phyloP scores from a whole-genome alignment of 2,888 invertebrate species.

The Parasteatoda lunata region DNA sequence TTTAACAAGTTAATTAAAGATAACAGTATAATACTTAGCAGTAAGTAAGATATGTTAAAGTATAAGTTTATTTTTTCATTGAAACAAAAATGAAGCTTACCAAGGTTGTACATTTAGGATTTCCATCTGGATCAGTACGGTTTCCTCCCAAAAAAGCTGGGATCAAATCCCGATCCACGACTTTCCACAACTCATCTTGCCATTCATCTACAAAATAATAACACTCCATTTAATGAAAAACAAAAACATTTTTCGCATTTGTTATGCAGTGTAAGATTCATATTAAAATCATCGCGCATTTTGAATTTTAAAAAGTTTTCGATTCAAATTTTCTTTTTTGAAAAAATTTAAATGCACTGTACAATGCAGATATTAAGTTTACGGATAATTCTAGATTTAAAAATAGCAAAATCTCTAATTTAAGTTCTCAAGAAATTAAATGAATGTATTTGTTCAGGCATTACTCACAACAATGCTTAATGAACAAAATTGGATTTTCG shows the following conservation, averaged over 20 bases:
- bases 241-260: neutral
- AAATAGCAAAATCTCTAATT: no score
- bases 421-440: no score
- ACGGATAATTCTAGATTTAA: no score
- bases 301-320: neutral
- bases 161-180: conserved; percentile 32
- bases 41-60: no score
- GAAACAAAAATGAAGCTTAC: neutral
- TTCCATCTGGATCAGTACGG: conserved; percentile 46
- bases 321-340: neutral
- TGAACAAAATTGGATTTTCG: no score
- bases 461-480: no score
- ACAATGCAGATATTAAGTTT: no score
- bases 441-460: no score
- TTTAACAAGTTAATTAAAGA: no score
- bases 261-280: neutral
- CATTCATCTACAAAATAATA: conserved; percentile 32
- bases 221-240: neutral
- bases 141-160: conserved; percentile 53
- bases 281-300: neutral
- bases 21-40: no score
- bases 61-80: no score
- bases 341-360: neutral
- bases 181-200: conserved; percentile 32
- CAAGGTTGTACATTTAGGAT: conserved; percentile 40